Base-by-base conservation (phyloP, 2,888 invertebrate species). In the Eremobia ochroleuca region DNA sequence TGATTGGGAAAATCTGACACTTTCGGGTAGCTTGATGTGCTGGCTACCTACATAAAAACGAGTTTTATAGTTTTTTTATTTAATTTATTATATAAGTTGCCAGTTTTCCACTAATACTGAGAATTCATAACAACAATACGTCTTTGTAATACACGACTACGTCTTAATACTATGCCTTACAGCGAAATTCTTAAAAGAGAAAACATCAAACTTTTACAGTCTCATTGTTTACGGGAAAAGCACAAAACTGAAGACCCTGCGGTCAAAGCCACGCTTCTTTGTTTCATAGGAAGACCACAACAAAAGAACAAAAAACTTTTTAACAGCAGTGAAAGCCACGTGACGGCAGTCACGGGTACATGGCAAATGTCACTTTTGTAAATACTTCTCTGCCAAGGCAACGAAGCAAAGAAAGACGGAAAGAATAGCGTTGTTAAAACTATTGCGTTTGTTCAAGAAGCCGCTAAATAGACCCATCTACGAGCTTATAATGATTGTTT, bases 241-340 rank as follows among this genome's bases (percentile, higher is more conserved):
- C 70, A 58, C 61, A 62, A 70, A 76, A 76, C 77, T 70, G 77
- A 58, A 82, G 55, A 80, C 82, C 76, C 66, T 70, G 43, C 40
- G 34, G 58, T 31, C 52, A 58, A 68, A 82, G 49, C 25, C 34
- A 49, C 40, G 55, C 58, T 79, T 64, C 68, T 59, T 82, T 76
- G 70, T 80, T 82, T 58, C 34, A 71, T 52, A 34, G 31, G 11
- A 58, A 62, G 15, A 62, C 52, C 52, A 61, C 13, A 70, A 82
- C 69, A 73, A 78, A 58, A 69, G 69, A 69, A 83, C 65, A 72
- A 78, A 69, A 79, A 59, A 21, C 43, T 71, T 81, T 69, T 76
- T 66, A 37, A 82, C 40, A 34, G 18, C 28, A 49, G 34, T 62
- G 37, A 61, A 49, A 59, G 83, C 49, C 78, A 83, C 81, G 82